Percentiles rank a stretch among this genome's conserved stretches.
Evolutionary conservation across 2,888 invertebrate species (phyloP).

Genomic region (Melipona bicolor): DNA sequence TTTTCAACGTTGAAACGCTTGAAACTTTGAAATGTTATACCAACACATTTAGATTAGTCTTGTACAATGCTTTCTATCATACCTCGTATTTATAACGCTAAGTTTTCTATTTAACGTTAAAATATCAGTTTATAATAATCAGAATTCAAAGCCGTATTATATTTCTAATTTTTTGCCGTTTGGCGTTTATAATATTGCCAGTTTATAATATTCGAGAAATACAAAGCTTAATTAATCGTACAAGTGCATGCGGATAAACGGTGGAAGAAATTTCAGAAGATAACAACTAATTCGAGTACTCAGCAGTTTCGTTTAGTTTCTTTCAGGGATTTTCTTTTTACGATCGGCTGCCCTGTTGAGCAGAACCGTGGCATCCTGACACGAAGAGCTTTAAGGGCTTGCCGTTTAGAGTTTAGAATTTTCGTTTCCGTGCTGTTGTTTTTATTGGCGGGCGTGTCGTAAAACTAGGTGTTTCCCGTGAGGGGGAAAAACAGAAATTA

Average conservation of each 20-base stretch:
- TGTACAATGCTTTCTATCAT: too few relatives aligned
- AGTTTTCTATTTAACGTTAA: too few relatives aligned
- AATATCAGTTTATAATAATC: too few relatives aligned
- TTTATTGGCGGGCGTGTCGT: conserved; percentile 30
- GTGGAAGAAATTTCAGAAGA: neutral
- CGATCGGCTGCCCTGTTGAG: conserved; percentile 10
- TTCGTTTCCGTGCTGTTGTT: conserved; percentile 16
- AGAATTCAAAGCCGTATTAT: neutral
- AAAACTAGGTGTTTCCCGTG: conserved; percentile 13
- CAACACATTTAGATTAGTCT: too few relatives aligned
- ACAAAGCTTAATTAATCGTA: neutral
- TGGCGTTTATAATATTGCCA: too few relatives aligned
- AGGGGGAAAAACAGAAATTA: conserved; percentile 26
- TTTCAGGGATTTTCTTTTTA: conserved; percentile 17
- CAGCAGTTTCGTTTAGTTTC: neutral
- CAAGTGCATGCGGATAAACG: neutral
- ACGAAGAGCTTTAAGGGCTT: neutral
- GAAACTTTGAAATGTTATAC: too few relatives aligned
- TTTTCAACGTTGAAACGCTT: too few relatives aligned
- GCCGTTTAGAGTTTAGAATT: conserved; percentile 21
- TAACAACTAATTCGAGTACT: neutral
- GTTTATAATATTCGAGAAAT: neutral
- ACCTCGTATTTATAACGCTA: too few relatives aligned
- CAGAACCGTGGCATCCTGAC: conserved; percentile 3
- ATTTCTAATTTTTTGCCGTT: neutral